Base-by-base conservation (phyloP, 2,797 vertebrate genomes). In the Pitangus sulphuratus region DNA sequence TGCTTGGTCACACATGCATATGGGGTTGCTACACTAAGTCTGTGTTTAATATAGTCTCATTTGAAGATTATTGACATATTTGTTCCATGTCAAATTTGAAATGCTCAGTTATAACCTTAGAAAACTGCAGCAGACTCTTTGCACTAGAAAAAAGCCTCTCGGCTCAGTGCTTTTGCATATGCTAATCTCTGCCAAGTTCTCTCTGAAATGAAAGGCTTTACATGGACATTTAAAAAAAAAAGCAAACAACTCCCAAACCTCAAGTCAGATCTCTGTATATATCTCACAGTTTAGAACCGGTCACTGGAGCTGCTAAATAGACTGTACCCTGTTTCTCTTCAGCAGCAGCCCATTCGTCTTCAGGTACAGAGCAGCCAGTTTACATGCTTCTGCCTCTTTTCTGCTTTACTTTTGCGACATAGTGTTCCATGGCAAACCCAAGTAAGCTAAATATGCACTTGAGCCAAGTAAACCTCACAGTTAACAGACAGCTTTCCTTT, bases 321-420 rank as follows among this genome's bases (percentile, higher is more conserved):
- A 97, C 97, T 98, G 98, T 97, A 98, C 98, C 96, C 98, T 99
- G 99, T 98, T 99, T 99, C 98, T 98, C 98, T 98, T 98, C 98
- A 98, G 97, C 98, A 98, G 98, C 98, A 99, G 98, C 97, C 97
- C 98, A 98, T 99, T 98, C 98, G 98, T 99, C 98, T 98, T 97
- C 96, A 95, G 97, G 86, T 96, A 97, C 98, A 98, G 98, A 95
- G 92, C 84, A 94, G 95, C 84, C 91, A 65, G 89, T 96, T 97
- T 93, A 94, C 64, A 95, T 92, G 91, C 80, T 96, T 95, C 96
- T 97, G 95, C 84, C 84, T 96, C 91, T 97, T 96, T 72, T 89
- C 88, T 96, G 82, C 92, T 96, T 89, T 66, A 90, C 88, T 93
- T 96, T 96, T 91, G 93, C 94, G 93, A 74, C 64, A 33, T 40